Conservation (phyloP, 1,140 invertebrate genomes). For the Antheraea pernyi region DNA sequence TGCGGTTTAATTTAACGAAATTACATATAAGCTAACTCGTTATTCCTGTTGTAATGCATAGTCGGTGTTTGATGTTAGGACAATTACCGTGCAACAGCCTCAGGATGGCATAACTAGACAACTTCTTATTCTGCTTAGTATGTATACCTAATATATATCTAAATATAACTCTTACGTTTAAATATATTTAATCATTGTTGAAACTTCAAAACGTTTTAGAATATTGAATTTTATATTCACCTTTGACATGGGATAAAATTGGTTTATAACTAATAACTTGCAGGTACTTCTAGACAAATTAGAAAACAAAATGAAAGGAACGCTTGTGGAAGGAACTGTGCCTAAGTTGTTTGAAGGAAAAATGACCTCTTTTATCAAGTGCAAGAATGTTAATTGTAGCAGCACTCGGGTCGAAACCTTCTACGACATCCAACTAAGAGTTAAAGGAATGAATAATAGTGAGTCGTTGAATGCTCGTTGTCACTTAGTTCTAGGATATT, state of each 20-base stretch:
- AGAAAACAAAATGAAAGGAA: conserved; percentile 99
- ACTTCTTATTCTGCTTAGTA: no score
- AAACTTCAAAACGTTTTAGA: neutral
- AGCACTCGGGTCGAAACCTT: conserved; percentile 98
- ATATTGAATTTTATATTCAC: neutral
- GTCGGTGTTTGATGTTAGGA: no score
- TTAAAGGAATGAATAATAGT: conserved; percentile 99
- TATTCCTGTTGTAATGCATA: no score
- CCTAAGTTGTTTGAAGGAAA: conserved; percentile 99
- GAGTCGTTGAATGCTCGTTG: conserved; percentile 67
- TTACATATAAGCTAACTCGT: no score
- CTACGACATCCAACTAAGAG: conserved; percentile 99
- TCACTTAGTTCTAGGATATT: neutral
- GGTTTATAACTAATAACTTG: neutral
- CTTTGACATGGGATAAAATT: neutral
- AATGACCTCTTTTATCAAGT: conserved; percentile 99
- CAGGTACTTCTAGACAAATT: conserved; percentile 96
- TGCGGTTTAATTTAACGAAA: no score
- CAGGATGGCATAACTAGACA: no score
- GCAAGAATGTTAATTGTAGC: conserved; percentile 98
- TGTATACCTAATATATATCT: no score
- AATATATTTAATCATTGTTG: no score
- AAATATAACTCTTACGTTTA: no score
- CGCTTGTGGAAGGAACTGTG: conserved; percentile 97
- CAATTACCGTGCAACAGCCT: no score